Conservation (phyloP, 1,140 invertebrate species). For the Neocloeon triangulifer region DNA sequence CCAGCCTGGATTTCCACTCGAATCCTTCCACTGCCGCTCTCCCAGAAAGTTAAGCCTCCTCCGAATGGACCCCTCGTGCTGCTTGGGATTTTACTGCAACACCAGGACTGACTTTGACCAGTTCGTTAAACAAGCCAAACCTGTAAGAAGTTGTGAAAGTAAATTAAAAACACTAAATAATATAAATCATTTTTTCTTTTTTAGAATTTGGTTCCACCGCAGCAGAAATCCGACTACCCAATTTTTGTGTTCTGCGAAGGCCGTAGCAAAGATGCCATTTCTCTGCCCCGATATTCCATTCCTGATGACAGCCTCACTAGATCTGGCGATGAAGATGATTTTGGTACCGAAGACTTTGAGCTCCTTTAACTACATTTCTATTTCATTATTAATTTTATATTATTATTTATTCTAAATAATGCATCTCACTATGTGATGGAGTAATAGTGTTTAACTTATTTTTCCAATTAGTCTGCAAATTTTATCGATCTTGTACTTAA, state of each 20-base stretch:
- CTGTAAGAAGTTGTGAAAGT: conserved; percentile 17
- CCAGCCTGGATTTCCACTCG: conserved; percentile 41
- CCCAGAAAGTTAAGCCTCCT: conserved; percentile 68
- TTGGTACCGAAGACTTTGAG: conserved; percentile 52
- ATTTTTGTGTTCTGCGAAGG: conserved; percentile 59
- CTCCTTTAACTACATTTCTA: conserved; percentile 22
- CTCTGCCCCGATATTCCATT: neutral
- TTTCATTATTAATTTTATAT: neutral
- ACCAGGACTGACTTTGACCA: conserved; percentile 53
- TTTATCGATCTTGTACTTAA: too few relatives aligned
- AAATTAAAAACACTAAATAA: neutral
- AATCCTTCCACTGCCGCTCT: conserved; percentile 64
- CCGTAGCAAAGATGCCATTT: conserved; percentile 29
- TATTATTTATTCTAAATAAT: conserved; percentile 8
- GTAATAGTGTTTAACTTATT: too few relatives aligned
- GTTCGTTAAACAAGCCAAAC: conserved; percentile 42
- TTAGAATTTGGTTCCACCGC: conserved; percentile 32
- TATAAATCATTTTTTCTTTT: conserved; percentile 10
- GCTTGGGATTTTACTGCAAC: conserved; percentile 72
- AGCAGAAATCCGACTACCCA: conserved; percentile 40
- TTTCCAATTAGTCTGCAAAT: too few relatives aligned
- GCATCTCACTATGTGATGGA: too few relatives aligned
- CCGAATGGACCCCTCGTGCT: conserved; percentile 84
- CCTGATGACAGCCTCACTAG: conserved; percentile 4
- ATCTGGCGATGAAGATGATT: conserved; percentile 31